Conservation (phyloP, 1,140 invertebrate genomes). For the Aphis craccivora region DNA sequence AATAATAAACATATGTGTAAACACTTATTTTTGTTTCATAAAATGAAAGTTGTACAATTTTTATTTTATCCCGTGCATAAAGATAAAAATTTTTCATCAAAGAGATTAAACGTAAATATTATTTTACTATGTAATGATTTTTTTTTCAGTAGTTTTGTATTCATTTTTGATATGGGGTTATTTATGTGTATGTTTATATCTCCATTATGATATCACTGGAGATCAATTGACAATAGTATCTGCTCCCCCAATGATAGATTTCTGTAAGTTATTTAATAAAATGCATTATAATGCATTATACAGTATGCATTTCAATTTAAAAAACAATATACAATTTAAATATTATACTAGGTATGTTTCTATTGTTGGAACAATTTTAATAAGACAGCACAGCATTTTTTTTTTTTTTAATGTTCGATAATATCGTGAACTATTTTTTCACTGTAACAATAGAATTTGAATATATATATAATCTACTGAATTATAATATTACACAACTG, state of each 20-base stretch:
- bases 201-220: no score
- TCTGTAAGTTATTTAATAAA: not conserved
- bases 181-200: not conserved
- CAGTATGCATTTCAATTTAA: not conserved
- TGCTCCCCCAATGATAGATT: no score
- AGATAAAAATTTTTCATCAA: not conserved
- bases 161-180: not conserved
- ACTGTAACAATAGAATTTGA: not conserved
- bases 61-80: not conserved
- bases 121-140: not conserved
- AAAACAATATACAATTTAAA: not conserved
- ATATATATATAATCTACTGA: not conserved
- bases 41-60: not conserved
- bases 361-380: not conserved
- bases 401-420: not conserved
- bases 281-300: no score
- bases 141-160: not conserved
- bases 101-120: not conserved
- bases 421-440: not conserved
- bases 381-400: not conserved
- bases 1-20: not conserved
- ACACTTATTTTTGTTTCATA: not conserved
- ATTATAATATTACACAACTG: no score
- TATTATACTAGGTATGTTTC: not conserved
- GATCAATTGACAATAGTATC: not conserved